phyloP scores from a whole-genome alignment of 2,888 invertebrate species.

The Archaeoteleia sp. region DNA sequence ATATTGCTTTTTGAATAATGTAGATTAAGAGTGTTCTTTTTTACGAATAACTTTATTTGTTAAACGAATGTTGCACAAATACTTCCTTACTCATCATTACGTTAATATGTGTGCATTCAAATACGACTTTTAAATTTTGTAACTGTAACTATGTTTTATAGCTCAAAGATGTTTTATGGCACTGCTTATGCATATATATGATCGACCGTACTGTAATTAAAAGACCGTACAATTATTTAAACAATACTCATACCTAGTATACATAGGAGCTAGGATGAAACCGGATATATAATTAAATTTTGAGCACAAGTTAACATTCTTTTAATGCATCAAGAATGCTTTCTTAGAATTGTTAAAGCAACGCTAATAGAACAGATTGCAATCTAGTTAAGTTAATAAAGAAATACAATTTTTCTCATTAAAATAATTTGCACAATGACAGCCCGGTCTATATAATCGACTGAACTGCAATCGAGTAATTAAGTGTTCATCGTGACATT shows the following conservation, averaged over 20 bases:
- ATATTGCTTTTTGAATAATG: too few species aligned
- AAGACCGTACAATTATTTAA: conserved; percentile 37
- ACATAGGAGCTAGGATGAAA: conserved; percentile 22
- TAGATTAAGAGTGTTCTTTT: too few species aligned
- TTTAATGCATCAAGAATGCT: background rate
- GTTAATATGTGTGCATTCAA: conserved; percentile 11
- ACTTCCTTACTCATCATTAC: conserved; percentile 29
- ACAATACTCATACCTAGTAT: conserved; percentile 28
- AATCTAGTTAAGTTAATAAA: too few species aligned
- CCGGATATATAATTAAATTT: conserved; percentile 34
- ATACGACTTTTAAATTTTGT: conserved; percentile 28
- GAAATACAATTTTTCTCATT: too few species aligned
- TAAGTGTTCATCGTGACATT: too few species aligned
- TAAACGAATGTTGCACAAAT: conserved; percentile 7
- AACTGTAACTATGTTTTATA: conserved; percentile 46
- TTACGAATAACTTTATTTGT: conserved; percentile 26
- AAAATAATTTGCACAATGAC: too few species aligned
- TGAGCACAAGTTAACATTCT: background rate
- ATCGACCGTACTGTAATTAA: conserved; percentile 32
- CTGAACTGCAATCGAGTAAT: too few species aligned
- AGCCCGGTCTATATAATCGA: too few species aligned
- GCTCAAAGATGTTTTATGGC: conserved; percentile 31
- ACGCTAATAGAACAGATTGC: too few species aligned
- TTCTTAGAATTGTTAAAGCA: too few species aligned
- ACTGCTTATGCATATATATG: conserved; percentile 38